These are phyloP conservation scores for Plemyria rubiginata DNA, from an alignment of 2,888 invertebrate genomes.

Conservation along the genomic window DNA sequence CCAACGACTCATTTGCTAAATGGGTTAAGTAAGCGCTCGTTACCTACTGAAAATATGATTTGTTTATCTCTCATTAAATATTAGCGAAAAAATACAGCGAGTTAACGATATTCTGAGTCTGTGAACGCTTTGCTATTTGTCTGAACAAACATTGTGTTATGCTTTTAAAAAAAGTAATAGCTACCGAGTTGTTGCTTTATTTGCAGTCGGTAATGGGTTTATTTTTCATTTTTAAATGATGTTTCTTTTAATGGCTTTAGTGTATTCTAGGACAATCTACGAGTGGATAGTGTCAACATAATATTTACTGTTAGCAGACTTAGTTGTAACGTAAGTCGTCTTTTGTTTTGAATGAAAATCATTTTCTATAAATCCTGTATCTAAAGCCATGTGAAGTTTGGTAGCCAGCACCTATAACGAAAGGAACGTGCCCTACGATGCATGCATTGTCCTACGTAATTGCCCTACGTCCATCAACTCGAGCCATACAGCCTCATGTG, in stretches of 20 bases:
- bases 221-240: background rate
- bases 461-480: too few relatives aligned
- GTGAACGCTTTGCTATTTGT: background rate
- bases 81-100: slow-evolving; percentile 14
- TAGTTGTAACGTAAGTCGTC: too few relatives aligned
- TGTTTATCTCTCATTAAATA: slow-evolving; percentile 39
- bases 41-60: slow-evolving; percentile 44
- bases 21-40: slow-evolving; percentile 64
- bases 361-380: too few relatives aligned
- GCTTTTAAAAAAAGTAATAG: background rate
- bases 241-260: background rate
- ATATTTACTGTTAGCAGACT: too few relatives aligned
- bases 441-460: too few relatives aligned
- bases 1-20: slow-evolving; percentile 71
- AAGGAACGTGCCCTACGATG: too few relatives aligned
- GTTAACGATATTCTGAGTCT: slow-evolving; percentile 9
- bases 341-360: too few relatives aligned
- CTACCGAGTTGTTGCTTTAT: background rate
- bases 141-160: background rate
- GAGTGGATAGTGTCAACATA: too few relatives aligned
- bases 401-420: too few relatives aligned
- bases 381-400: too few relatives aligned
- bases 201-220: background rate
- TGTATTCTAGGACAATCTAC: too few relatives aligned
- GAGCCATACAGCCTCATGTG: too few relatives aligned